Evolutionary conservation across 1,140 invertebrate genomes (phyloP).

Genomic region (Daktulosphaira vitifoliae): DNA sequence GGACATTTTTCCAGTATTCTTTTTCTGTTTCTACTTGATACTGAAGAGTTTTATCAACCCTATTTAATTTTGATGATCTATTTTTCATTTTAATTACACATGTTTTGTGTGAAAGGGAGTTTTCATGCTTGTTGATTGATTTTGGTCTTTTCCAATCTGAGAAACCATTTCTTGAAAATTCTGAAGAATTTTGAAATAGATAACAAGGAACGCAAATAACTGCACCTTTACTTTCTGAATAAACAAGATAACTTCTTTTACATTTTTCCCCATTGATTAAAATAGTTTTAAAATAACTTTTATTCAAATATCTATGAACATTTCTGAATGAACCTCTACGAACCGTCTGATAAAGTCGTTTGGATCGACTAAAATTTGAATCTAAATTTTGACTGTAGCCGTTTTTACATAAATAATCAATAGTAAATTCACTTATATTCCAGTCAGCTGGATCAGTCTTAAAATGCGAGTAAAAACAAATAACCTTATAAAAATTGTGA

Average conservation of each 20-base stretch:
- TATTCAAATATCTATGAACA: constrained; percentile 1
- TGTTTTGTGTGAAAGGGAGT: constrained; percentile 36
- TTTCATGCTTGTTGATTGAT: constrained; percentile 38
- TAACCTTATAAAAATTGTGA: no score
- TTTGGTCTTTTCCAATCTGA: constrained; percentile 40
- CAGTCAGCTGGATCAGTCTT: constrained; percentile 12
- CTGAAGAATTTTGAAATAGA: constrained; percentile 36
- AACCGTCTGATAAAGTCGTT: constrained; percentile 13
- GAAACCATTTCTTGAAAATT: constrained; percentile 37
- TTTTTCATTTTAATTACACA: constrained; percentile 33
- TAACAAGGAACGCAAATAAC: constrained; percentile 40
- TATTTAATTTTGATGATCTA: not conserved
- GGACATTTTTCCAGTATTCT: constrained; percentile 30
- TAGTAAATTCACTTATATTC: constrained; percentile 11
- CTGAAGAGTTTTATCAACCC: not conserved
- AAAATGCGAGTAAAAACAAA: no score
- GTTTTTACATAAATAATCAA: constrained; percentile 10
- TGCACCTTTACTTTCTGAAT: constrained; percentile 10
- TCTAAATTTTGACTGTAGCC: constrained; percentile 3
- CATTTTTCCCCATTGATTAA: constrained; percentile 5
- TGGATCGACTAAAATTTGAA: constrained; percentile 18
- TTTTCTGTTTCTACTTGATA: constrained; percentile 8
- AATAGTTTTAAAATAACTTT: constrained; percentile 15
- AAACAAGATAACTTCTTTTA: constrained; percentile 16
- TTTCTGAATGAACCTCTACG: constrained; percentile 21